phyloP scores from a whole-genome alignment of 1,140 invertebrate species.

The Lysiphlebus fabarum region DNA sequence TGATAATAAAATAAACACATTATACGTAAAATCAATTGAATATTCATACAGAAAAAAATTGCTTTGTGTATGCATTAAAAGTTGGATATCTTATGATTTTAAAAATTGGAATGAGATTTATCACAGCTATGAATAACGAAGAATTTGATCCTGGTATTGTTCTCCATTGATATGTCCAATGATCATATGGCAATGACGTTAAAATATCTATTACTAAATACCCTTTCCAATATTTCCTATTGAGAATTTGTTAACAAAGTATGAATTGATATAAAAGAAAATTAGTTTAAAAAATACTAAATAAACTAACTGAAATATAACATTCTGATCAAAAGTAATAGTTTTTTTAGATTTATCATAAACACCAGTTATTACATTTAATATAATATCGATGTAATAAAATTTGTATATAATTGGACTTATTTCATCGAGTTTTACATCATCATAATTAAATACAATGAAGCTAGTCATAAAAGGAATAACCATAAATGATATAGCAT shows the following conservation, averaged over 20 bases:
- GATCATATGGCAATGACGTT: slow-evolving; percentile 46
- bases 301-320: slow-evolving; percentile 38
- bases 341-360: slow-evolving; percentile 26
- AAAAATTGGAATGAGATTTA: slow-evolving; percentile 46
- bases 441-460: slow-evolving; percentile 39
- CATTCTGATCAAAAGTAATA: slow-evolving; percentile 35
- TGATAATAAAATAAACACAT: neutral
- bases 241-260: no score
- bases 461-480: slow-evolving; percentile 47
- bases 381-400: slow-evolving; percentile 44
- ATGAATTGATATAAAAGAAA: slow-evolving; percentile 3
- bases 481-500: slow-evolving; percentile 36
- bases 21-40: neutral
- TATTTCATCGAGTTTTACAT: slow-evolving; percentile 33
- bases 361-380: slow-evolving; percentile 41
- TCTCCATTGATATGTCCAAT: slow-evolving; percentile 43
- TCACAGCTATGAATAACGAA: slow-evolving; percentile 26
- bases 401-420: slow-evolving; percentile 42
- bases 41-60: slow-evolving; percentile 40
- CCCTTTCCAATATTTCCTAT: slow-evolving; percentile 37
- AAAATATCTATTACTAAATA: slow-evolving; percentile 41
- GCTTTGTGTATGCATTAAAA: slow-evolving; percentile 32
- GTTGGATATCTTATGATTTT: slow-evolving; percentile 42
- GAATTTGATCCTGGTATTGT: slow-evolving; percentile 33
- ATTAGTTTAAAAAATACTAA: slow-evolving; percentile 8